A percentile compares a stretch with the other conserved stretches of the same genome.
phyloP scores from a whole-genome alignment of 92 coral and sea anemone species.

The Blastomussa wellsi region DNA sequence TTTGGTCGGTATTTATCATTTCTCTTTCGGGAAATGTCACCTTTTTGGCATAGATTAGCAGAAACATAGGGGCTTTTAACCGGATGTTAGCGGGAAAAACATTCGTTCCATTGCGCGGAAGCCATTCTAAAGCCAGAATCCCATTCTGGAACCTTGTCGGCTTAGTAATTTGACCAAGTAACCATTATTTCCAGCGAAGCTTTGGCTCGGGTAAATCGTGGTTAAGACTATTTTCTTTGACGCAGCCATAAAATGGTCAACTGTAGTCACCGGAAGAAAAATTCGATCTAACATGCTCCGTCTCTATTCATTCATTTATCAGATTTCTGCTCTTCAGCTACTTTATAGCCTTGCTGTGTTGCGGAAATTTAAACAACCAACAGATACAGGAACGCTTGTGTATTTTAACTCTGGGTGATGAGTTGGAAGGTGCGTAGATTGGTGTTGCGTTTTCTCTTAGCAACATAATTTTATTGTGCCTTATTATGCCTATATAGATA shows the following conservation, averaged over 20 bases:
- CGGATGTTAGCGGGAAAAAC: background rate
- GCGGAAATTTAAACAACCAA: background rate
- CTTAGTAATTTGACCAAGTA: background rate
- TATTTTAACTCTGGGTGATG: slow-evolving; percentile 18
- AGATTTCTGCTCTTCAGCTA: background rate
- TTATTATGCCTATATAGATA: background rate
- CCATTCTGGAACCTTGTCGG: background rate
- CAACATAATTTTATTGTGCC: background rate
- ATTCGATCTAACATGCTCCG: background rate
- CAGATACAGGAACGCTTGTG: background rate
- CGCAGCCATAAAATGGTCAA: background rate
- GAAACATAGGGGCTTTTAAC: slow-evolving; percentile 11
- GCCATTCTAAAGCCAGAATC: background rate
- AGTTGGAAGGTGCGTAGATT: slow-evolving; percentile 28
- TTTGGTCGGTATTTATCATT: background rate
- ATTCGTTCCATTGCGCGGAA: background rate
- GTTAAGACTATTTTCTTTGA: background rate
- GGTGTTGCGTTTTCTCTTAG: background rate
- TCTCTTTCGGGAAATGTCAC: slow-evolving; percentile 14
- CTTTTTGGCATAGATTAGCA: slow-evolving; percentile 27
- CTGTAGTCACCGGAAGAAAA: background rate
- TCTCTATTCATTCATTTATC: background rate
- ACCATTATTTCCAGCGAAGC: background rate
- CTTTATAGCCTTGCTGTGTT: background rate
- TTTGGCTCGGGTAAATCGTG: background rate